These are phyloP conservation scores for Acrobasis repandana DNA, from an alignment of 2,888 invertebrate genomes.

Conservation along the genomic window DNA sequence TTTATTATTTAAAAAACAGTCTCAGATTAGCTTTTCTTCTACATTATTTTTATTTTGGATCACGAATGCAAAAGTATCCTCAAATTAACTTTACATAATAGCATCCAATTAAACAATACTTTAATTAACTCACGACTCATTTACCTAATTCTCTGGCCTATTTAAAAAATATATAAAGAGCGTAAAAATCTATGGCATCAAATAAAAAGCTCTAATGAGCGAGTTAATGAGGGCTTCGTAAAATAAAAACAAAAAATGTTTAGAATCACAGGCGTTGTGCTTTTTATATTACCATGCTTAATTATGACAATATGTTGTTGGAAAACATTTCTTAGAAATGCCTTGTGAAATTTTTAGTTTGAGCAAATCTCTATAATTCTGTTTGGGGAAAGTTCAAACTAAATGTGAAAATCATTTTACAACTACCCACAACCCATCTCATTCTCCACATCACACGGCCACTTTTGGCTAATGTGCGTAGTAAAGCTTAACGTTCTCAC, in stretches of 20 bases:
- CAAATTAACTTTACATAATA: no score
- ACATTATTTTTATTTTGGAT: no score
- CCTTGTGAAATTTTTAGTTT: neutral
- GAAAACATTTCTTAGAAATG: neutral
- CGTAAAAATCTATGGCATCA: slow-evolving; percentile 10
- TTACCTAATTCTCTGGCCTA: neutral
- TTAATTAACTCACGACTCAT: neutral
- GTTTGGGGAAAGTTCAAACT: no score
- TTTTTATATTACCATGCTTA: neutral
- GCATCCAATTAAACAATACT: neutral
- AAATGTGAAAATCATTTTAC: no score
- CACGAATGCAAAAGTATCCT: no score
- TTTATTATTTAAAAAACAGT: no score
- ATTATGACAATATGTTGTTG: slow-evolving; percentile 5
- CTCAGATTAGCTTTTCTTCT: no score
- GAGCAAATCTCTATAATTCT: neutral
- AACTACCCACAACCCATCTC: no score
- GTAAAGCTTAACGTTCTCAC: no score
- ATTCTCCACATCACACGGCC: no score
- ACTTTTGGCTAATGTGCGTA: no score
- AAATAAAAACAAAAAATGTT: slow-evolving; percentile 20
- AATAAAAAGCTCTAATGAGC: slow-evolving; percentile 15
- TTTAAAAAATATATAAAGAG: neutral
- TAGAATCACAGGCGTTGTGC: neutral
- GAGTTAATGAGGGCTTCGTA: slow-evolving; percentile 13